Conservation (phyloP, 2,888 invertebrate species). For the Aradus depressus region DNA sequence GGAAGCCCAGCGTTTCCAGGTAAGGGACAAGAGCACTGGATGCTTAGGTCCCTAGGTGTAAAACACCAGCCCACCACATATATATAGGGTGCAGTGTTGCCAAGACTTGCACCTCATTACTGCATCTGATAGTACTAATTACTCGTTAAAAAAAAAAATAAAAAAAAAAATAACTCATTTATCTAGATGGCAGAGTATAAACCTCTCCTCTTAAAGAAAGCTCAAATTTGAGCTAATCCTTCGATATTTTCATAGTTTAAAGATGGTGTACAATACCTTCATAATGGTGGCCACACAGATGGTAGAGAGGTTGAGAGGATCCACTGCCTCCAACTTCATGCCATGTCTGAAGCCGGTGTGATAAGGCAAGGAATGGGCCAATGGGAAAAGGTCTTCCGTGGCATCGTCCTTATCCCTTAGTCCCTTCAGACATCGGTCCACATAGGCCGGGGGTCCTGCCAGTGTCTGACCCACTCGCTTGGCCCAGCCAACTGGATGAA, state of each 20-base stretch:
- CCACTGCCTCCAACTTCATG: conserved; percentile 95
- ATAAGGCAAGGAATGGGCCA: conserved; percentile 34
- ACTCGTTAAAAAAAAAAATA: not conserved
- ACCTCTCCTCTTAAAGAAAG: too few relatives aligned
- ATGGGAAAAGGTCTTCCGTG: conserved; percentile 60
- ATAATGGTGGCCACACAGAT: conserved; percentile 93
- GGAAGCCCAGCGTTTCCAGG: too few relatives aligned
- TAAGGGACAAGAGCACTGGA: too few relatives aligned
- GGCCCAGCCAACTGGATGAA: conserved; percentile 97
- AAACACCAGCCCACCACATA: too few relatives aligned
- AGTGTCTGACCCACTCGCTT: conserved; percentile 77
- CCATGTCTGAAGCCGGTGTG: conserved; percentile 54
- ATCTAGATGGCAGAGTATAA: too few relatives aligned
- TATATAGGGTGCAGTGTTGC: too few relatives aligned
- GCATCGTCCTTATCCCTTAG: conserved; percentile 66
- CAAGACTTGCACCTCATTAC: too few relatives aligned
- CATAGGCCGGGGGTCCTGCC: conserved; percentile 69
- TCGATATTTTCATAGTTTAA: too few relatives aligned
- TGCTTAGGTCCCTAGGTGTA: too few relatives aligned
- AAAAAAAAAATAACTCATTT: not conserved
- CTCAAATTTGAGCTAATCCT: too few relatives aligned
- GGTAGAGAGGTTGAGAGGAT: conserved; percentile 86
- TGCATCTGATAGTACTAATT: too few relatives aligned
- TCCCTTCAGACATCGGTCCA: conserved; percentile 60
- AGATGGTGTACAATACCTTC: too few relatives aligned